phyloP scores from a whole-genome alignment of 2,113 vertebrate species.

The Camelus bactrianus region DNA sequence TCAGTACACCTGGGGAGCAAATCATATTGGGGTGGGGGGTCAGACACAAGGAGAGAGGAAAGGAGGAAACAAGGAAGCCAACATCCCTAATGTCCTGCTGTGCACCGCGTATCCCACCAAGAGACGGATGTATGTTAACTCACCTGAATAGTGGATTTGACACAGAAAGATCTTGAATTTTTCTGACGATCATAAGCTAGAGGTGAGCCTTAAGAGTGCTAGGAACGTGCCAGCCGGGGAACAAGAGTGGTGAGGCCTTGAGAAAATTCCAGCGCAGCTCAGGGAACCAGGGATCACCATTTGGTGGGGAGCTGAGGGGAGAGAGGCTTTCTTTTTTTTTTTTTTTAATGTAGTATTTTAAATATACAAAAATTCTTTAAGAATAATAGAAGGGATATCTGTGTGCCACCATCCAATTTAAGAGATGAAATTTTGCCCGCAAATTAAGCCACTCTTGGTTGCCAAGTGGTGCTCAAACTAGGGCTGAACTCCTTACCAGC shows the following conservation, averaged over 20 bases:
- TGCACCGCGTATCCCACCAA: not conserved
- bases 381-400: not conserved
- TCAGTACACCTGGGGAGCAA: not conserved
- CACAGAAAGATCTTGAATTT: not conserved
- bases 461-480: not conserved
- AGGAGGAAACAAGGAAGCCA: not conserved
- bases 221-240: not conserved
- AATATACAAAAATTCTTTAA: not conserved
- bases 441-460: not conserved
- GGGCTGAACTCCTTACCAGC: not conserved
- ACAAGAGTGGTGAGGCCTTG: not conserved
- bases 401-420: not conserved
- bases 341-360: not conserved
- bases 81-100: not conserved
- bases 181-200: not conserved
- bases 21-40: not conserved
- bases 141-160: not conserved
- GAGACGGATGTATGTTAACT: not conserved
- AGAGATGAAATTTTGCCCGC: not conserved
- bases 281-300: not conserved
- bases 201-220: not conserved
- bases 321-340: too few species aligned
- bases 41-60: slow-evolving; percentile 44
- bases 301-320: not conserved
- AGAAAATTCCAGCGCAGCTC: not conserved